Base-by-base conservation (phyloP, 2,113 vertebrate genomes). In the Hippocampus abdominalis region DNA sequence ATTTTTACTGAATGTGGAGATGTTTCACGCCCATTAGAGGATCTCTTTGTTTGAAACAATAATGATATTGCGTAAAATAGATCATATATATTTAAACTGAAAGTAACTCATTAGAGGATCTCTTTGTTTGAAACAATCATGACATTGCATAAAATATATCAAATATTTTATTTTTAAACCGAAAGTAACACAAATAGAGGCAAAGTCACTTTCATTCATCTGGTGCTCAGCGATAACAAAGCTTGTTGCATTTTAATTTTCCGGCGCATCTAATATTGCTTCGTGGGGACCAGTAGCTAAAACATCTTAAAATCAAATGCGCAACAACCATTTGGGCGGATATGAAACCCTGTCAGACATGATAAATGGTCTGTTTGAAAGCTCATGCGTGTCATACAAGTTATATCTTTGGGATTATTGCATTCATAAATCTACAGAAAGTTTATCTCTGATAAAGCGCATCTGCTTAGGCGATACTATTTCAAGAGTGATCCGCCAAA, bases 1-100 rank as follows among this genome's bases (percentile, higher is more conserved):
- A 59, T 78, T 90, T 89, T 71, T 72, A 71, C 81, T 78, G 82
- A 82, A 82, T 79, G 11, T 25, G 12, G 18, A 20, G 18, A 49
- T 49, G 18, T 49, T 18, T 49, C 18, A 49, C 18, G 48, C 16
- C 18, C 48, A 20, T 49, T 8, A 7, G 5, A 49, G 48, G 48
- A 18, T 7, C 6, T 59, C 23, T 59, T 59, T 25, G 56, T 1
- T 59, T 36, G 11, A 54, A 23, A 3, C 9, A 25, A 54, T 54
- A 54, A 54, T 54, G 6, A 12, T 2, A 59, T 29, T 1, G 13
- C 11, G 5, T 25, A 11, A 9, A 25, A 27, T 27, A 8, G 20
- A 49, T 49, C 3, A 15, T 49, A 49, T 42, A n/a, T n/a, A n/a
- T n/a, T n/a, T n/a, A n/a, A n/a, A n/a, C n/a, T n/a, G n/a, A n/a